Evolutionary conservation across 2,113 vertebrate species (phyloP).

Genomic region (Myrmophylax atrothorax): DNA sequence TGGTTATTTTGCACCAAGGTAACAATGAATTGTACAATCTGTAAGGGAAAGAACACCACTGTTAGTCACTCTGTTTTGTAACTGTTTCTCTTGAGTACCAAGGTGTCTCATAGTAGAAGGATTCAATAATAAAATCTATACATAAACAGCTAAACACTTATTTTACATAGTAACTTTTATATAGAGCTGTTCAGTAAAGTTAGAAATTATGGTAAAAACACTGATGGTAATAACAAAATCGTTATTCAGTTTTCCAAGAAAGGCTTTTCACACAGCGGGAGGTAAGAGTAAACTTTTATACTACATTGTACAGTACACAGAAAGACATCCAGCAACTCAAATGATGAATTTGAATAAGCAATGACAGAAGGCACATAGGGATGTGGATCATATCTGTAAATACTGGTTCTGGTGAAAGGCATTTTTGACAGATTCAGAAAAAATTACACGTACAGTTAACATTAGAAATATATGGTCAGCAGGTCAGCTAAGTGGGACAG

Average conservation of each 20-base stretch:
- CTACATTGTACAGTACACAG: background rate
- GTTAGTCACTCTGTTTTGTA: background rate
- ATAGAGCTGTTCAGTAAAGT: background rate
- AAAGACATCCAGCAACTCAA: background rate
- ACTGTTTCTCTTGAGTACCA: background rate
- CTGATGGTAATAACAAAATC: background rate
- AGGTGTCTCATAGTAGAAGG: background rate
- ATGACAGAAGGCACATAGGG: background rate
- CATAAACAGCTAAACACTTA: background rate
- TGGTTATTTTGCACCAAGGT: conserved; percentile 94
- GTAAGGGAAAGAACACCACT: background rate
- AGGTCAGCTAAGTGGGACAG: background rate
- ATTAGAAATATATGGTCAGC: background rate
- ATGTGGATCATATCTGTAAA: background rate
- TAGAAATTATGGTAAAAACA: background rate
- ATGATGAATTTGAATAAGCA: background rate
- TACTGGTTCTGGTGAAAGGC: background rate
- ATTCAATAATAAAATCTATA: background rate
- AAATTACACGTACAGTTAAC: background rate
- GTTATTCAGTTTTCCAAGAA: background rate
- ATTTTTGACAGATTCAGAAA: background rate
- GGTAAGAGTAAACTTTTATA: fast-evolving
- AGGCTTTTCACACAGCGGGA: background rate
- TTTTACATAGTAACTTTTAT: background rate
- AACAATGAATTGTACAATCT: conserved; percentile 97